Evolutionary conservation across 2,888 invertebrate species (phyloP).

Genomic region (Hyalella azteca): DNA sequence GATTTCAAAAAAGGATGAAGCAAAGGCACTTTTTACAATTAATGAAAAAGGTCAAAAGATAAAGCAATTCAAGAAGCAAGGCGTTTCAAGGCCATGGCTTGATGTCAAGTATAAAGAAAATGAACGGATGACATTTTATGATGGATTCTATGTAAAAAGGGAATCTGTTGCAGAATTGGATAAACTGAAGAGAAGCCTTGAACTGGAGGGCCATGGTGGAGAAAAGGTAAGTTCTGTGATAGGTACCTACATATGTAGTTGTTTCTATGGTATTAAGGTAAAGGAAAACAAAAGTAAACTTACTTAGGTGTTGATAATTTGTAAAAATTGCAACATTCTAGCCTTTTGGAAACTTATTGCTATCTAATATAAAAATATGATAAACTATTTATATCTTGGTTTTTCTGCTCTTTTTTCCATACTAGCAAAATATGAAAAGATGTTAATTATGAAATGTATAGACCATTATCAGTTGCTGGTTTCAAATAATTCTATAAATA

Average conservation of each 20-base stretch:
- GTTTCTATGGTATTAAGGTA: too few species aligned
- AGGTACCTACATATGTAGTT: too few species aligned
- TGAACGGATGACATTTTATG: constrained; percentile 52
- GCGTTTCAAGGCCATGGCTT: constrained; percentile 45
- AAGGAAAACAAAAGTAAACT: too few species aligned
- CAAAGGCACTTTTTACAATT: constrained; percentile 13
- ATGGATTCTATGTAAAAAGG: constrained; percentile 48
- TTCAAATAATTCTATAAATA: background rate
- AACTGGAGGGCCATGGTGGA: constrained; percentile 35
- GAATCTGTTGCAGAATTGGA: constrained; percentile 45
- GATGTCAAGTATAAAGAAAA: constrained; percentile 55
- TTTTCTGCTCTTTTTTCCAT: too few species aligned
- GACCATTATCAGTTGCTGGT: background rate
- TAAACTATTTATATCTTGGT: too few species aligned
- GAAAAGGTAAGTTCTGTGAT: constrained; percentile 45
- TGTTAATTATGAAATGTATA: background rate
- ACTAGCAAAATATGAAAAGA: too few species aligned
- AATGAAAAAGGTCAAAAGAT: constrained; percentile 44
- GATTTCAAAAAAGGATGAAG: background rate
- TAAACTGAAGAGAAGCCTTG: constrained; percentile 39
- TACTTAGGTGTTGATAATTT: too few species aligned
- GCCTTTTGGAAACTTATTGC: too few species aligned
- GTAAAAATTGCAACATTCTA: too few species aligned
- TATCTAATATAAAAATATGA: too few species aligned
- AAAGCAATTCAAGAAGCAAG: constrained; percentile 45